Percentiles rank a stretch among this genome's conserved stretches.
These are phyloP conservation scores for Halocaridina rubra DNA, from an alignment of 2,888 invertebrate species.

Conservation along the genomic window DNA sequence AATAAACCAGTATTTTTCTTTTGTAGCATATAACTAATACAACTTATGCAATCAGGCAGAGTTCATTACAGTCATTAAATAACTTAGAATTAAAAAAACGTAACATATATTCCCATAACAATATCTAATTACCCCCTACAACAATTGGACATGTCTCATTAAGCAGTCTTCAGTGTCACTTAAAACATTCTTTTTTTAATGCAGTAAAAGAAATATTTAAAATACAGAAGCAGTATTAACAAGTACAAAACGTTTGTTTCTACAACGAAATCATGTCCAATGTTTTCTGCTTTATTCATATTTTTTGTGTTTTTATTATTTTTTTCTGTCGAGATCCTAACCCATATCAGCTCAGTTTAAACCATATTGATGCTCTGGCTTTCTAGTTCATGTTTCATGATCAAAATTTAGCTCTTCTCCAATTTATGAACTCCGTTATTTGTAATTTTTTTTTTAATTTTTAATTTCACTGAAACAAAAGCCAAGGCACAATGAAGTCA, in stretches of 20 bases:
- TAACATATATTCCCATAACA: constrained; percentile 27
- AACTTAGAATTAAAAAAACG: constrained; percentile 32
- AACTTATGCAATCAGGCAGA: too few species aligned
- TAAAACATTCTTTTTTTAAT: not conserved
- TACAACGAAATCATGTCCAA: constrained; percentile 41
- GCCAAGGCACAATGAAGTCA: constrained; percentile 29
- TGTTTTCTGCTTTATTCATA: constrained; percentile 33
- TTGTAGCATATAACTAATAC: too few species aligned
- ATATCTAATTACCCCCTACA: constrained; percentile 21
- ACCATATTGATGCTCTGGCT: constrained; percentile 32
- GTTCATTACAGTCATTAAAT: constrained; percentile 26
- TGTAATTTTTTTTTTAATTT: too few species aligned
- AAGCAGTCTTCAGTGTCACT: not conserved
- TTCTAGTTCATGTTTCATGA: not conserved
- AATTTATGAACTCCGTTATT: too few species aligned
- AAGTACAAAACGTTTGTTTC: not conserved
- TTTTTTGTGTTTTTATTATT: too few species aligned
- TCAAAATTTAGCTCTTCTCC: too few species aligned
- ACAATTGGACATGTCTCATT: constrained; percentile 35
- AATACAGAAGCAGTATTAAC: not conserved
- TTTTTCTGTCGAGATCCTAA: constrained; percentile 46
- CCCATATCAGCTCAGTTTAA: constrained; percentile 48
- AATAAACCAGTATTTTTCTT: too few species aligned
- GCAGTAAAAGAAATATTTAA: not conserved
- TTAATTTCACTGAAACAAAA: too few species aligned